These are phyloP conservation scores for Allacma fusca DNA, from an alignment of 2,888 invertebrate species.

Conservation along the genomic window DNA sequence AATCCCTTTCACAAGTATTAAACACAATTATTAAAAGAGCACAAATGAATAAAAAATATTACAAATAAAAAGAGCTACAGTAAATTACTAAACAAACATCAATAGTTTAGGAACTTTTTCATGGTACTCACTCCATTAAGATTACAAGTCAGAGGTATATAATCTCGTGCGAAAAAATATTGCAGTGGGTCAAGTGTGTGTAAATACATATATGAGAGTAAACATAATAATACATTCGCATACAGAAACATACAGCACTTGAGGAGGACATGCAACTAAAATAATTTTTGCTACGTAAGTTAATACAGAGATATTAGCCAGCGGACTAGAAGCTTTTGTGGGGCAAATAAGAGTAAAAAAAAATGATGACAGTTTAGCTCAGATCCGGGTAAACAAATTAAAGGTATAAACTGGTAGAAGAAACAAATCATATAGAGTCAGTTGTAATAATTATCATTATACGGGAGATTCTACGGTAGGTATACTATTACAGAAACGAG, in stretches of 20 bases:
- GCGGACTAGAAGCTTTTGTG: neutral
- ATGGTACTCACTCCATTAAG: no score
- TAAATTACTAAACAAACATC: no score
- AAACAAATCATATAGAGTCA: neutral
- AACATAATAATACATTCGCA: neutral
- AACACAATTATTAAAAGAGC: no score
- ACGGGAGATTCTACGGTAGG: no score
- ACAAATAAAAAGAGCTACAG: no score
- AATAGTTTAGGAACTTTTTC: no score
- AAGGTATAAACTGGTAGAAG: neutral
- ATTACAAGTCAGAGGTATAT: no score
- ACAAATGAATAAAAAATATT: no score
- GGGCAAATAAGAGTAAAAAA: no score
- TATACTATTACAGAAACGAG: neutral
- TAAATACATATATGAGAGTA: neutral
- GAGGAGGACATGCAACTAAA: constrained; percentile 6
- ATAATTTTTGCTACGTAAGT: neutral
- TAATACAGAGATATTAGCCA: neutral
- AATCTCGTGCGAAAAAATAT: neutral
- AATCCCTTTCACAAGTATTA: no score
- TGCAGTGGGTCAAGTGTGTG: neutral
- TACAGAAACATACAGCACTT: neutral
- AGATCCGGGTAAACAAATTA: no score
- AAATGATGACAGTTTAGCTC: neutral
- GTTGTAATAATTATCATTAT: neutral